Evolutionary conservation across 1,140 invertebrate genomes (phyloP).

Genomic region (Megalopta genalis): DNA sequence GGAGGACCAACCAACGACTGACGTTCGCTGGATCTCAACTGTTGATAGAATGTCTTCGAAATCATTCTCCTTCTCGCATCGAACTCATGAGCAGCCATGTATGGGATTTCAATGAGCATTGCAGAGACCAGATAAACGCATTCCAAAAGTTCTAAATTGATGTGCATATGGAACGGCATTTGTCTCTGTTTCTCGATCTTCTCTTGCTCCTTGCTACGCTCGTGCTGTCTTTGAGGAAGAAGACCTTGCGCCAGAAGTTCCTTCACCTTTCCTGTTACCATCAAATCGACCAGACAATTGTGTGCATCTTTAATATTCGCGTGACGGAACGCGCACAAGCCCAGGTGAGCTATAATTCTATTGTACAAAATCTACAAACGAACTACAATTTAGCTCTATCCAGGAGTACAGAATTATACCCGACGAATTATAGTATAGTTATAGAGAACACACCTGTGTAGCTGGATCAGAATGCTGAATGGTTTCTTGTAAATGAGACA

Average conservation of each 20-base stretch:
- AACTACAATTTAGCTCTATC: constrained; percentile 20
- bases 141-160: constrained; percentile 98
- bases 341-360: constrained; percentile 98
- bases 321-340: constrained; percentile 98
- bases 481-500: constrained; percentile 99
- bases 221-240: constrained; percentile 93
- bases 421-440: background rate
- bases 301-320: constrained; percentile 99
- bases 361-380: constrained; percentile 95
- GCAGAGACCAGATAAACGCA: constrained; percentile 99
- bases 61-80: constrained; percentile 98
- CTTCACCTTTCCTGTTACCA: constrained; percentile 98
- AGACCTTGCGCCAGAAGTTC: constrained; percentile 97
- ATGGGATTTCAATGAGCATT: constrained; percentile 99
- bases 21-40: constrained; percentile 96
- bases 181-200: constrained; percentile 99
- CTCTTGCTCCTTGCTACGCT: constrained; percentile 97
- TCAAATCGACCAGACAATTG: constrained; percentile 97
- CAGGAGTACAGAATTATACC: background rate
- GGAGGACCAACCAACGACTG: constrained; percentile 98
- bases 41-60: constrained; percentile 99
- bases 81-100: constrained; percentile 99
- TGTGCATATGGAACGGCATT: constrained; percentile 99
- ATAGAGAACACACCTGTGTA: constrained; percentile 84
- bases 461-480: constrained; percentile 98